Evolutionary conservation across 2,888 invertebrate species (phyloP).

Genomic region (Euclidia mi): DNA sequence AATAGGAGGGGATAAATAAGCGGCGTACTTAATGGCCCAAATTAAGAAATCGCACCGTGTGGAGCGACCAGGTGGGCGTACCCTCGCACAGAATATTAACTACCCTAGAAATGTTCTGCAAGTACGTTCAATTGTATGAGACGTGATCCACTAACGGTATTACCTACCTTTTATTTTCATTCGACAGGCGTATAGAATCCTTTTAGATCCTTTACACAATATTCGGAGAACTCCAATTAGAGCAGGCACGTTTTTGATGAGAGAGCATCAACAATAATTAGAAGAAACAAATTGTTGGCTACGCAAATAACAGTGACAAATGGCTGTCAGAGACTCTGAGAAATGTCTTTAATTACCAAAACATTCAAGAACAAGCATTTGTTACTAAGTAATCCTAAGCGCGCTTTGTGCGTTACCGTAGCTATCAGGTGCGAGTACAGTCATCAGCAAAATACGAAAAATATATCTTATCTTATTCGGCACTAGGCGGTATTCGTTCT

Average conservation of each 20-base stretch:
- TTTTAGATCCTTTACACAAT: conserved; percentile 1
- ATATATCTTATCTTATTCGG: conserved; percentile 11
- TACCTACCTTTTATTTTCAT: conserved; percentile 15
- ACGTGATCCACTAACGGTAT: conserved; percentile 25
- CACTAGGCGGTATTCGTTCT: not conserved
- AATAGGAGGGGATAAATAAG: conserved; percentile 40
- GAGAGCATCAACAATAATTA: conserved; percentile 17
- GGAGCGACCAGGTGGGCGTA: conserved; percentile 38
- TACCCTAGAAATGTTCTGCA: conserved; percentile 25
- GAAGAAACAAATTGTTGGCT: conserved; percentile 20
- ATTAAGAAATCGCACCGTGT: conserved; percentile 44
- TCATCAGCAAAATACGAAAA: conserved; percentile 5
- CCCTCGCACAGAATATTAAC: conserved; percentile 40
- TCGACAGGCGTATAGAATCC: conserved; percentile 4
- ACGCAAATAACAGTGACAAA: conserved; percentile 42
- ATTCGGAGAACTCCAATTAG: conserved; percentile 10
- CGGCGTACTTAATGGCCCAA: conserved; percentile 38
- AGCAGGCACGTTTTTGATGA: conserved; percentile 6
- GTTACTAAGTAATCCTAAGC: conserved; percentile 9
- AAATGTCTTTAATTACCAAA: conserved; percentile 39
- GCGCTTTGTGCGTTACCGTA: not conserved
- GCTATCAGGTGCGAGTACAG: too few relatives aligned
- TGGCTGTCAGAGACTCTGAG: conserved; percentile 29
- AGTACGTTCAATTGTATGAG: conserved; percentile 27
- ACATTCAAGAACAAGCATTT: conserved; percentile 36